Evolutionary conservation across 2,797 vertebrate species (phyloP).

Genomic region (Ptychobarbus kaznakovi): DNA sequence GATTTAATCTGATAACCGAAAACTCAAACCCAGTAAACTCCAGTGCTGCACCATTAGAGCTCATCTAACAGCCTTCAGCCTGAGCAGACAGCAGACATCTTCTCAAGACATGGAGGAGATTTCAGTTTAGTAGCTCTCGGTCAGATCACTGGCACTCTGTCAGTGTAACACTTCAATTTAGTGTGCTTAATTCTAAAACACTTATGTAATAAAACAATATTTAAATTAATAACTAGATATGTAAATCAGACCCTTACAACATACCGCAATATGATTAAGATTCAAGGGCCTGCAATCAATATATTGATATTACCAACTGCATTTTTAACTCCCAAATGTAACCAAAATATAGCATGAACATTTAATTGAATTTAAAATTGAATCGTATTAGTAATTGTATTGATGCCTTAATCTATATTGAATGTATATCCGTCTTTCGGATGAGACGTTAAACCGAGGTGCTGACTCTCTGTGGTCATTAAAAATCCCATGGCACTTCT

Average conservation of each 20-base stretch:
- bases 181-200: not conserved
- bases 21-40: slow-evolving; percentile 2
- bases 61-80: slow-evolving; percentile 20
- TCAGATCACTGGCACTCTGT: slow-evolving; percentile 13
- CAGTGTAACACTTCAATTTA: not conserved
- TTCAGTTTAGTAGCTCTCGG: slow-evolving; percentile 25
- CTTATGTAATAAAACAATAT: not conserved
- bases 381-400: not conserved
- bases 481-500: too few relatives aligned
- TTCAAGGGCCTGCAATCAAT: not conserved
- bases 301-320: not conserved
- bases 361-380: not conserved
- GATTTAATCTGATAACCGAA: slow-evolving; percentile 27
- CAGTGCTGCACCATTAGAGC: not conserved
- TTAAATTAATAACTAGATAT: not conserved
- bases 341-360: not conserved
- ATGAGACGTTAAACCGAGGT: too few relatives aligned
- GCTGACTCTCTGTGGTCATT: too few relatives aligned
- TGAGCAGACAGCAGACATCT: slow-evolving; percentile 31
- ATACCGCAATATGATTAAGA: not conserved
- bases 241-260: not conserved
- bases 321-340: not conserved
- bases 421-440: too few relatives aligned
- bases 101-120: slow-evolving; percentile 7
- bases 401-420: not conserved